phyloP scores from a whole-genome alignment of 2,888 invertebrate genomes.

The Thecophora atra region DNA sequence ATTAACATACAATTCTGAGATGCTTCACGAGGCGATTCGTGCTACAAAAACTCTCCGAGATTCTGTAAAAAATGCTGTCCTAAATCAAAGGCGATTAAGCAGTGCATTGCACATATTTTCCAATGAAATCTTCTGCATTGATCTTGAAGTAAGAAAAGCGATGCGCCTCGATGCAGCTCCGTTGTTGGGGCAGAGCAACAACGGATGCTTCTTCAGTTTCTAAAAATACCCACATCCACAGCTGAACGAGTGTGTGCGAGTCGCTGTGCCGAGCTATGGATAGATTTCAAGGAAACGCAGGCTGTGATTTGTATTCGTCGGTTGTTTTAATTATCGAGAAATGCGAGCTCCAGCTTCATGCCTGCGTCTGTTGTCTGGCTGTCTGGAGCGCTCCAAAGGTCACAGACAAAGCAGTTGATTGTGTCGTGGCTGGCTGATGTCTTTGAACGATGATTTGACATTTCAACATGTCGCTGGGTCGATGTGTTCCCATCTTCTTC shows the following conservation, averaged over 20 bases:
- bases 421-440: slow-evolving; percentile 5
- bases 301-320: slow-evolving; percentile 32
- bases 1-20: slow-evolving; percentile 29
- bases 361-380: not conserved
- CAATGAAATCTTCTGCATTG: slow-evolving; percentile 30
- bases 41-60: not conserved
- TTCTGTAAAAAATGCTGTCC: slow-evolving; percentile 20
- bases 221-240: slow-evolving; percentile 22
- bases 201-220: slow-evolving; percentile 5
- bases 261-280: slow-evolving; percentile 27
- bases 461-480: slow-evolving; percentile 20
- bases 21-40: not conserved
- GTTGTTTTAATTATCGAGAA: slow-evolving; percentile 28
- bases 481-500: not conserved
- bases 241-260: too few species aligned
- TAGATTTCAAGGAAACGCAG: slow-evolving; percentile 35
- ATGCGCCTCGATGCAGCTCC: not conserved
- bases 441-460: not conserved
- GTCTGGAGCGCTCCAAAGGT: not conserved
- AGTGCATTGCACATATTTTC: slow-evolving; percentile 20
- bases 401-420: not conserved
- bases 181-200: too few species aligned
- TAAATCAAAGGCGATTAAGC: slow-evolving; percentile 33
- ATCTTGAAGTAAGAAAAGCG: slow-evolving; percentile 24
- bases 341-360: not conserved